A percentile compares a stretch with the other conserved stretches of the same genome.
These are phyloP conservation scores for Australoheros scitulus DNA, from an alignment of 2,113 vertebrate genomes.

Conservation along the genomic window DNA sequence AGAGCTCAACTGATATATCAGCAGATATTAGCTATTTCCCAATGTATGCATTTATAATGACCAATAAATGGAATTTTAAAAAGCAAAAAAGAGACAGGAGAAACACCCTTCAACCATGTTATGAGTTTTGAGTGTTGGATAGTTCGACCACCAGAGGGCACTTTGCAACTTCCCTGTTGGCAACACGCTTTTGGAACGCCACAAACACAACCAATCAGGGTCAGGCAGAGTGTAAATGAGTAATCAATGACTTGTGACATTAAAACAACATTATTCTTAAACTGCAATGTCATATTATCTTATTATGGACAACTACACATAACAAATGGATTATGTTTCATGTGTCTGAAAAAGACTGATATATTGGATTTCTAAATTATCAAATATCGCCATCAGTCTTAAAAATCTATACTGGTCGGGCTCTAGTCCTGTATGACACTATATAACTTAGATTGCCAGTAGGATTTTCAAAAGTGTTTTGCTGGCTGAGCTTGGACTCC, in stretches of 20 bases:
- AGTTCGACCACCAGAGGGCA: neutral
- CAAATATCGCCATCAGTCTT: neutral
- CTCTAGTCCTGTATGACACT: neutral
- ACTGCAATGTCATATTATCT: neutral
- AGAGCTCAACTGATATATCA: neutral
- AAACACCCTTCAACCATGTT: neutral
- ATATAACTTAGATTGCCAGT: neutral
- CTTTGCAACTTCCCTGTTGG: neutral
- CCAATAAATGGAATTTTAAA: neutral
- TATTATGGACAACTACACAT: neutral
- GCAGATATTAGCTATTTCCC: neutral
- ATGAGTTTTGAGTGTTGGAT: neutral
- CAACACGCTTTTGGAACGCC: neutral
- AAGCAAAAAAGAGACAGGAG: neutral
- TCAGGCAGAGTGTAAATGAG: too few relatives aligned
- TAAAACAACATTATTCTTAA: too few relatives aligned
- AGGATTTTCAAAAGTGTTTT: neutral
- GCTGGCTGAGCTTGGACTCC: neutral
- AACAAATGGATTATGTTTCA: neutral
- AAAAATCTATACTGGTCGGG: neutral
- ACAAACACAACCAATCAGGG: too few relatives aligned
- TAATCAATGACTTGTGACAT: too few relatives aligned
- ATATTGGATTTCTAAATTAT: neutral
- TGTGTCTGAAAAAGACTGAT: neutral
- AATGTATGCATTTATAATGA: neutral